Percentiles rank a stretch among this genome's conserved stretches.
These are phyloP conservation scores for Drosophila chauvacae DNA, from an alignment of 1,140 invertebrate genomes.

Conservation along the genomic window DNA sequence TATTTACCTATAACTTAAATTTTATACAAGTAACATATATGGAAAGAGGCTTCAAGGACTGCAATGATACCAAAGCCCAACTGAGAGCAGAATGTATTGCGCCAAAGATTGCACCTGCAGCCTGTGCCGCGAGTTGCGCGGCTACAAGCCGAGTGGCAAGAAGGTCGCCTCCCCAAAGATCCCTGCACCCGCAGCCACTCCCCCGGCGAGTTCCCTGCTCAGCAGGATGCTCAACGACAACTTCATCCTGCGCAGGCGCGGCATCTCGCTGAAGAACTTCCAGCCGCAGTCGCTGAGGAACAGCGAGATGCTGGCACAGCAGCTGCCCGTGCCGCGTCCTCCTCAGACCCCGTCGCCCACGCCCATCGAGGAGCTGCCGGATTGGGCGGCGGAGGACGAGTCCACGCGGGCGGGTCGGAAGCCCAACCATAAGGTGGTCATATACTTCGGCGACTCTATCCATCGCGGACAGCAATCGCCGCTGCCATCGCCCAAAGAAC, in stretches of 20 bases:
- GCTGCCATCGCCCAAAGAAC: conserved; percentile 48
- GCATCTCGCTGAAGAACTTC: conserved; percentile 77
- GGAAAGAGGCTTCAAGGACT: conserved; percentile 18
- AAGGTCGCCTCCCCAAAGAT: conserved; percentile 28
- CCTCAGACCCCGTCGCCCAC: conserved; percentile 74
- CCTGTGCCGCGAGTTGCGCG: conserved; percentile 85
- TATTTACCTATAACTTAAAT: too few species aligned
- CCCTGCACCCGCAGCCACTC: neutral
- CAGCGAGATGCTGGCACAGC: conserved; percentile 72
- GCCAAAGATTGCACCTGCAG: conserved; percentile 85
- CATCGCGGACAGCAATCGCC: conserved; percentile 64
- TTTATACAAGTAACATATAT: neutral
- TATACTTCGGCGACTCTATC: conserved; percentile 89
- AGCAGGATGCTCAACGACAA: conserved; percentile 84
- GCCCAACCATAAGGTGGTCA: conserved; percentile 87
- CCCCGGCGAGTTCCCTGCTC: conserved; percentile 50
- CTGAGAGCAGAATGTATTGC: conserved; percentile 81
- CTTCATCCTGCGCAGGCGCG: conserved; percentile 84
- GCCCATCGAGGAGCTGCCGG: conserved; percentile 70
- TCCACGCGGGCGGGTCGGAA: conserved; percentile 38
- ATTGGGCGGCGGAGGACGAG: conserved; percentile 51
- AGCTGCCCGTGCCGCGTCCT: conserved; percentile 56
- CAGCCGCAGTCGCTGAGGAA: conserved; percentile 79
- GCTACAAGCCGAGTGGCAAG: conserved; percentile 73
- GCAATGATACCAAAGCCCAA: conserved; percentile 67